phyloP scores from a whole-genome alignment of 2,888 invertebrate genomes.

The Theodoxus fluviatilis region DNA sequence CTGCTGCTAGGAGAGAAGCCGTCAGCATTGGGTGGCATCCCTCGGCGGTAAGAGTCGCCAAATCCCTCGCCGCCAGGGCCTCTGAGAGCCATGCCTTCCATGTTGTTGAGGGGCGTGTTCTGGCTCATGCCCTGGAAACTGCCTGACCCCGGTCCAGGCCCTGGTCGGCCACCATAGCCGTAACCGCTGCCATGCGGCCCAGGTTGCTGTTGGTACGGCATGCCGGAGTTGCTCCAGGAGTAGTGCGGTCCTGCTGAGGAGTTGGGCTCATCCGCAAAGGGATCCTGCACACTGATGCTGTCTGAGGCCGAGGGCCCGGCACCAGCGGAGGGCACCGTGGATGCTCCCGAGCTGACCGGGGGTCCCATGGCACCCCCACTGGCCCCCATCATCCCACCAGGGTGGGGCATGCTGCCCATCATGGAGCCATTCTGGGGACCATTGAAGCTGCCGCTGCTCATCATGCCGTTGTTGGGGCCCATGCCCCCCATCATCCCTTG shows the following conservation, averaged over 20 bases:
- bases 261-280: constrained; percentile 62
- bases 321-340: constrained; percentile 28
- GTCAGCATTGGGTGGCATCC: too few species aligned
- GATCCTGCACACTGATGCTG: constrained; percentile 63
- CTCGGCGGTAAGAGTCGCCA: too few species aligned
- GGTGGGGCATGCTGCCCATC: constrained; percentile 35
- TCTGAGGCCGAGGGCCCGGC: constrained; percentile 40
- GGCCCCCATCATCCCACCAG: constrained; percentile 39
- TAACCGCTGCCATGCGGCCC: constrained; percentile 9
- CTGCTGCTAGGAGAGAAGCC: too few species aligned
- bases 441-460: constrained; percentile 32
- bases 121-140: too few species aligned
- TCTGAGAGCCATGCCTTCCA: too few species aligned
- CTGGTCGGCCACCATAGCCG: not conserved
- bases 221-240: too few species aligned
- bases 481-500: constrained; percentile 35
- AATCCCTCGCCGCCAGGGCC: too few species aligned
- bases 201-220: not conserved
- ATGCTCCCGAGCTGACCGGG: constrained; percentile 23
- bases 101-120: too few species aligned
- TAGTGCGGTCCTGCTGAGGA: too few species aligned
- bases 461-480: constrained; percentile 27
- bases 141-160: too few species aligned
- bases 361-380: constrained; percentile 15
- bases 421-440: constrained; percentile 38